Base-by-base conservation (phyloP, 2,797 vertebrate species). In the Danio jaintianensis region DNA sequence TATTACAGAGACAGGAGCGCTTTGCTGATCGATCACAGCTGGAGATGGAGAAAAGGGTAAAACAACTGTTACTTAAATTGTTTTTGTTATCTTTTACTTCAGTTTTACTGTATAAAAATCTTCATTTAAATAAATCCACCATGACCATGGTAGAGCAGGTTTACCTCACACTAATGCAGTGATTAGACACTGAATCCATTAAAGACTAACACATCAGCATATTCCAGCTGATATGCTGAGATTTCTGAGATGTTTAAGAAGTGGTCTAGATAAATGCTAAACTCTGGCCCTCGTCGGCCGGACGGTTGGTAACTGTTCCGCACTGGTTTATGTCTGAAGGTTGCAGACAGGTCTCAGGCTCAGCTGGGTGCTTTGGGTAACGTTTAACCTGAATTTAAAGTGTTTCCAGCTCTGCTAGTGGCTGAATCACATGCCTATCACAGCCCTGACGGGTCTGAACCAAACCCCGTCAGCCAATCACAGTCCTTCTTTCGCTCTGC, bases 1-100 rank as follows among this genome's bases (percentile, higher is more conserved):
- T 29, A 55, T 94, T 93, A 68, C 95, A 99, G 98, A 96, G 97
- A 91, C 98, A 99, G 93, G 98, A 99, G 91, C 96, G 97, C 89
- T 98, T 96, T 88, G 95, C 98, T 82, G 98, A 99, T 91, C 94
- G 97, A 90, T 99, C 98, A 83, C 96, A 97, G 90, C 93, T 99
- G 84, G 98, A 99, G 95, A 97, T 97, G 94, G 98, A 99, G 93
- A 99, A 98, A 96, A 98, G 98, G 97, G 98, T 99, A 95, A 96
- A 79, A 83, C 13, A 71, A 6, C 6, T 16, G 12, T 50, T 47
- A 48, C n/a, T 18, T 53, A 45, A 11, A 13, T 22, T 38, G 36
- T 12, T 67, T 61, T 50, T 40, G 12, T 64, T 4, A 20, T 15
- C 16, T 15, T 48, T 55, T 8, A 12, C 42, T 55, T 2, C 36